These are phyloP conservation scores for Acanthopleura granulata DNA, from an alignment of 2,888 invertebrate genomes.

Conservation along the genomic window DNA sequence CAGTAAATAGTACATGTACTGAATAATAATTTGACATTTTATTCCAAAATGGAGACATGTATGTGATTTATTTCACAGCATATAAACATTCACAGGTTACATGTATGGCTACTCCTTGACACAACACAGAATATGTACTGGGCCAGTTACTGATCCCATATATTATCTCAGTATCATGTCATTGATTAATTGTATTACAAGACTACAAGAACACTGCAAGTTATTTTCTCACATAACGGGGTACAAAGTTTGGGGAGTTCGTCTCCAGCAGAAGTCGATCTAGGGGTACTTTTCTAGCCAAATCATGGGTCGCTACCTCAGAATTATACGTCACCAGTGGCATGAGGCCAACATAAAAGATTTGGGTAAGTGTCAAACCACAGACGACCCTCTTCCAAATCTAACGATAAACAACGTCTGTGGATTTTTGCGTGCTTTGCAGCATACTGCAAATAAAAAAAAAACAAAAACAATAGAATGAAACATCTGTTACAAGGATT, in stretches of 20 bases:
- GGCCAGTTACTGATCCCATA: no score
- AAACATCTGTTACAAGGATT: no score
- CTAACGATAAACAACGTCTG: conserved; percentile 71
- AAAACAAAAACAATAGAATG: neutral
- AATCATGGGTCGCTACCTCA: conserved; percentile 57
- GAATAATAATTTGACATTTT: no score
- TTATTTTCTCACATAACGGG: conserved; percentile 50
- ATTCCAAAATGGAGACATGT: no score
- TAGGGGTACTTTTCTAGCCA: conserved; percentile 67
- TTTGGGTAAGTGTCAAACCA: conserved; percentile 70
- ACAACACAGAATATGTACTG: no score
- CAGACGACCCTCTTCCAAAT: conserved; percentile 59
- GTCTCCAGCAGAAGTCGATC: conserved; percentile 71
- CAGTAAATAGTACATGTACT: no score
- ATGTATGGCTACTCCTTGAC: no score
- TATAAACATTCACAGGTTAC: no score
- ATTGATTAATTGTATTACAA: no score
- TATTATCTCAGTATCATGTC: no score
- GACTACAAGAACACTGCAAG: no score
- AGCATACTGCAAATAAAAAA: conserved; percentile 47
- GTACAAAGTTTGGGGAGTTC: conserved; percentile 72
- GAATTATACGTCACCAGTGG: conserved; percentile 65
- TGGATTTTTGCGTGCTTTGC: conserved; percentile 69
- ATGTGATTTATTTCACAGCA: no score
- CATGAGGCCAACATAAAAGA: conserved; percentile 70